A percentile compares a stretch with the other conserved stretches of the same genome.
These are phyloP conservation scores for Manis crassicaudata DNA, from an alignment of 2,797 vertebrate genomes.

Conservation along the genomic window DNA sequence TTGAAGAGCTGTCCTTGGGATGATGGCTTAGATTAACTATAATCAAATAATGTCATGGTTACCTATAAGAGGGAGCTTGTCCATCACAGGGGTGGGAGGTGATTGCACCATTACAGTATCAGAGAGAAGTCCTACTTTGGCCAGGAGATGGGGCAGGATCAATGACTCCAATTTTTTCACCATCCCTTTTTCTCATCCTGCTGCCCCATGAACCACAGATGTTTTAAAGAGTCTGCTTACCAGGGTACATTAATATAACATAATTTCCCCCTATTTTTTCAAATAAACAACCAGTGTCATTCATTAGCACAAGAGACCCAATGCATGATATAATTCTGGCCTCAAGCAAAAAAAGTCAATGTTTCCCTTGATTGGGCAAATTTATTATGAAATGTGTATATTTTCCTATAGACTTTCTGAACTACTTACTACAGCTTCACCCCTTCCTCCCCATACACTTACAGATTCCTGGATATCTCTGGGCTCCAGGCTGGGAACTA, in stretches of 20 bases:
- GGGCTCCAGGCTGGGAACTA: not conserved
- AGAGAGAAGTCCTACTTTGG: not conserved
- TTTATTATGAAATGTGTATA: not conserved
- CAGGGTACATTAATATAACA: not conserved
- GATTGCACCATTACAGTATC: not conserved
- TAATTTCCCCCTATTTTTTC: not conserved
- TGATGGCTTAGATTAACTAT: not conserved
- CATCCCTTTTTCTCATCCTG: not conserved
- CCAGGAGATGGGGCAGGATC: not conserved
- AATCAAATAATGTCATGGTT: not conserved
- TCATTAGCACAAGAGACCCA: not conserved
- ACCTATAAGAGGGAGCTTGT: not conserved
- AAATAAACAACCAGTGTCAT: not conserved
- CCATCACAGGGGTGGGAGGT: not conserved
- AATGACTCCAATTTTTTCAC: not conserved
- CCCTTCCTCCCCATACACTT: not conserved
- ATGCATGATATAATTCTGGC: not conserved
- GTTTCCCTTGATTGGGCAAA: not conserved
- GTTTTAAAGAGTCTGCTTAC: not conserved
- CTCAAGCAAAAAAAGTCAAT: not conserved
- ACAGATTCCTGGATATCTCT: not conserved
- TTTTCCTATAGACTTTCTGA: slow-evolving; percentile 5
- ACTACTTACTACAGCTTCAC: not conserved
- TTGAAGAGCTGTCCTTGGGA: not conserved
- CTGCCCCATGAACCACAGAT: not conserved